Evolutionary conservation across 2,888 invertebrate species (phyloP), one percentile per base, ranked within the genome.

Genomic region (Cerceris rybyensis): DNA sequence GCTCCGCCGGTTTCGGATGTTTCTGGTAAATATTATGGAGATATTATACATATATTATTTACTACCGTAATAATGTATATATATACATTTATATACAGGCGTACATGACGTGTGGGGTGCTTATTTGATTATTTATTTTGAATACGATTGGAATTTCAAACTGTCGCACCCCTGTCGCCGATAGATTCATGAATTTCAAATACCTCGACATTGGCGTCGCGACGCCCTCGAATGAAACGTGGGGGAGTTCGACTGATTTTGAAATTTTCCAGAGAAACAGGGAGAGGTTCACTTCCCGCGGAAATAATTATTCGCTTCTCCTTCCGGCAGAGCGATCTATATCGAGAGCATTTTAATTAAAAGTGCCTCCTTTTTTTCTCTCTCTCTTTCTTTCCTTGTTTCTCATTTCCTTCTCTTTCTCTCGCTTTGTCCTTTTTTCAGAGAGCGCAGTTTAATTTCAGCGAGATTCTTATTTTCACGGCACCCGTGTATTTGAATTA

Each of bases 181-280:
- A 69, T 66, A 57, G 78, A 78, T 79, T 79, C 78, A 79, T 79
- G 78, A 79, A 79, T 78, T 79, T 79, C 72, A 79, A 69, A 79
- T 79, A 17, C 11, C 54, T 49, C 42, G 60, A 63, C 70, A 70
- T 78, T 70, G 39, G 64, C 57, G 64, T 58, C 55, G 55, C 68
- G 64, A 60, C 71, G 68, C 65, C 68, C 28, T 14, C 69, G 49
- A 28, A 28, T 28, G 28, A 28, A 41, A n/a, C 46, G 9, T 46
- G 17, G 6, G 11, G 6, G 16, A 7, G 7, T 39, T 9, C 7
- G 13, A 17, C 8, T 13, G 8, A 9, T 39, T 57, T 54, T 16
- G 16, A 7, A 17, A 57, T 57, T 39, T 39, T 11, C 28, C 57
- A 17, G 57, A 13, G 14, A 54, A n/a, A 16, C 14, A n/a, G 7